These are phyloP conservation scores for Hemithea aestivaria DNA, from an alignment of 2,888 invertebrate species.

Conservation along the genomic window DNA sequence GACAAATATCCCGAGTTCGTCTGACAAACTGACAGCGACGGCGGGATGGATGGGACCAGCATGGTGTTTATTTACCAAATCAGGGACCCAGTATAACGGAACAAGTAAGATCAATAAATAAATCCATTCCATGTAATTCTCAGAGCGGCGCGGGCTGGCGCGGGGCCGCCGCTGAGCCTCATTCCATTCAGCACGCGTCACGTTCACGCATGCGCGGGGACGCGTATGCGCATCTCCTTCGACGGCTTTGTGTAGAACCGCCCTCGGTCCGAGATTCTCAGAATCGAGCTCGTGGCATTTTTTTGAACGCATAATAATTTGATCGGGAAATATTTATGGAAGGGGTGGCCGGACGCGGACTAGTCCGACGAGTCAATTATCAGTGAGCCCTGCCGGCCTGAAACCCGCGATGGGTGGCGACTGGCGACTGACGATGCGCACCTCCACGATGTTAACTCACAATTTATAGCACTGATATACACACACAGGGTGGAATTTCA, in stretches of 20 bases:
- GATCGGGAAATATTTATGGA: constrained; percentile 79
- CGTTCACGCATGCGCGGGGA: constrained; percentile 34
- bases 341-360: constrained; percentile 69
- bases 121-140: constrained; percentile 75
- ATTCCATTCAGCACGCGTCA: constrained; percentile 64
- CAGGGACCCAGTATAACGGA: constrained; percentile 63
- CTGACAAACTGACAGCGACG: no score
- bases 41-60: constrained; percentile 35
- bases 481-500: constrained; percentile 59
- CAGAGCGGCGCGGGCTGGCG: constrained; percentile 44
- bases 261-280: constrained; percentile 64
- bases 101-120: constrained; percentile 72
- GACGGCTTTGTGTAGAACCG: constrained; percentile 67
- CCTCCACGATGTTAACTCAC: constrained; percentile 50
- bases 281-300: constrained; percentile 73
- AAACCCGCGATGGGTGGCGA: constrained; percentile 68
- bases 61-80: constrained; percentile 57
- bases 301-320: constrained; percentile 76
- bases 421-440: constrained; percentile 44
- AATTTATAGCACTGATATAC: constrained; percentile 65
- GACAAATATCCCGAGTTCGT: constrained; percentile 37
- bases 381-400: constrained; percentile 52
- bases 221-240: constrained; percentile 45
- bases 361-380: constrained; percentile 74
- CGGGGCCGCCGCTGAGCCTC: constrained; percentile 54